Evolutionary conservation across 2,888 invertebrate species (phyloP), one percentile per base, ranked within the genome.

Genomic region (Drosophila tanythrix): DNA sequence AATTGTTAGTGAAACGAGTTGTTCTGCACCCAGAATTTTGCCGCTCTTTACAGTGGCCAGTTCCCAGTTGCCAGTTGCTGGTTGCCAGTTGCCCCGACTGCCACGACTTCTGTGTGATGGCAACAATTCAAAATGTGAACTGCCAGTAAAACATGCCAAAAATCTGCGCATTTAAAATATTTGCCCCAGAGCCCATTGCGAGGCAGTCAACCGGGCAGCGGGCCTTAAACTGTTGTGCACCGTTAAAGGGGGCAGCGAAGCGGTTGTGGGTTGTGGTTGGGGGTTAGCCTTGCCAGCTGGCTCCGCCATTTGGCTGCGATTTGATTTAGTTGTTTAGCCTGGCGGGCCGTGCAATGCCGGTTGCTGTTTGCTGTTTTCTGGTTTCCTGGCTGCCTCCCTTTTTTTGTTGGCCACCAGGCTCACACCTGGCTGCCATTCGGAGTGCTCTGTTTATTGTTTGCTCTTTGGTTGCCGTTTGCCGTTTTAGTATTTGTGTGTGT

Each of bases 81-180:
- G n/a, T 40, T 55, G 31, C 43, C 46, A 11, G 25, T 33, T 31
- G 27, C 31, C 35, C 60, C 31, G 52, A 35, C 53, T 43, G 38
- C 64, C 46, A 4, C 46, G 8, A 8, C 46, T 46, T 25, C 46
- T 46, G 46, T 53, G 63, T 64, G 61, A 73, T 74, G 90, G 85
- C 90, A 85, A 85, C 84, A 85, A 85, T 89, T 85, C 90, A 85
- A 85, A 85, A 89, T 85, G 90, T 89, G 84, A 88, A 89, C 90
- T 84, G 84, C 84, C 84, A 85, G 90, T 89, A 85, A 85, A 85
- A 89, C 90, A 85, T 85, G 90, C 90, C 90, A 89, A 89, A 85
- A 89, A 85, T 85, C 90, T 85, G 84, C 88, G 85, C 88, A 75
- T 89, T 85, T 85, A 85, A 85, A 85, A 85, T 89, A 85, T 89